Evolutionary conservation across 2,797 vertebrate species (phyloP).

Genomic region (Hapalemur alaotrensis): DNA sequence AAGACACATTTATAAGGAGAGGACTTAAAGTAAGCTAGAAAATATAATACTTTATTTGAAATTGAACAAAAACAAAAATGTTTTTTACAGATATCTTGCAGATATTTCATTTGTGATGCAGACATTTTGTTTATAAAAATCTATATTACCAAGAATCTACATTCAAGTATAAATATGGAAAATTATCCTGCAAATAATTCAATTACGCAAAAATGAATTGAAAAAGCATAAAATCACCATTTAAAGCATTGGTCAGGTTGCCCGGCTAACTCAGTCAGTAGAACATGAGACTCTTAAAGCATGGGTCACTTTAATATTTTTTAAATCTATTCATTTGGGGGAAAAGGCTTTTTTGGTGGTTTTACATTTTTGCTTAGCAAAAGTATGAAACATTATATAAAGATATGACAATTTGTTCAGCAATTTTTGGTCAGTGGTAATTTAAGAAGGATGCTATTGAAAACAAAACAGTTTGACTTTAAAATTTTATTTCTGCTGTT

Average conservation of each 20-base stretch:
- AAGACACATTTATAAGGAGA: not conserved
- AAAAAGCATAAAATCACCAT: not conserved
- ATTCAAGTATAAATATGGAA: not conserved
- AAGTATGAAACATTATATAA: not conserved
- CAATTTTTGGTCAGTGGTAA: not conserved
- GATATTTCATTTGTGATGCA: slow-evolving; percentile 1
- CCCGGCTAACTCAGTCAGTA: too few species aligned
- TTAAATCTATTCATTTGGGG: not conserved
- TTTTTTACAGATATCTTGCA: not conserved
- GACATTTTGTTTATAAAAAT: slow-evolving; percentile 9
- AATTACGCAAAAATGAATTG: not conserved
- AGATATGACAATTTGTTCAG: not conserved
- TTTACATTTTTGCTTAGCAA: slow-evolving; percentile 5
- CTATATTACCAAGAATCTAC: not conserved
- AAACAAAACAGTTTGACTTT: slow-evolving; percentile 7
- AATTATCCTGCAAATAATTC: not conserved
- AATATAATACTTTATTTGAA: not conserved
- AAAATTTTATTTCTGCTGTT: slow-evolving; percentile 14
- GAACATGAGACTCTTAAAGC: too few species aligned
- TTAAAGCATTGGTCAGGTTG: not conserved
- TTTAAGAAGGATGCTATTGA: not conserved
- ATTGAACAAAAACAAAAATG: slow-evolving; percentile 1
- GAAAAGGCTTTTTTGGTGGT: not conserved
- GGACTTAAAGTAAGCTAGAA: not conserved
- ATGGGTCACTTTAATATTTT: not conserved